phyloP scores from a whole-genome alignment of 2,888 invertebrate species.

The Cristatella mucedo region DNA sequence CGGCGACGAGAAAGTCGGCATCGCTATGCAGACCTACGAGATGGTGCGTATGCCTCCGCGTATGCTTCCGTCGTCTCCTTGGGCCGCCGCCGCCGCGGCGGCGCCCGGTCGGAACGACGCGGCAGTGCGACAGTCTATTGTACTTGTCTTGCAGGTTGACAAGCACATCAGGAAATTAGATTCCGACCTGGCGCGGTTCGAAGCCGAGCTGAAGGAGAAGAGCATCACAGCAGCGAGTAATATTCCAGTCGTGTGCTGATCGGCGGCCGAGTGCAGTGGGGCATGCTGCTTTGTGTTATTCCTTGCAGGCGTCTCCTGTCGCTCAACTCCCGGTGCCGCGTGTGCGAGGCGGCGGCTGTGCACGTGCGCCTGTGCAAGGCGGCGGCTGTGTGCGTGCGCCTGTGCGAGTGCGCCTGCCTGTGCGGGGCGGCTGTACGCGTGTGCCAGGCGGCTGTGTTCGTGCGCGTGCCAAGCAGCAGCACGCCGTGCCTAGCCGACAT shows the following conservation, averaged over 20 bases:
- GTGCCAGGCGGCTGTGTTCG: too few species aligned
- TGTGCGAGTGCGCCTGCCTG: too few species aligned
- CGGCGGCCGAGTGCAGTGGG: too few species aligned
- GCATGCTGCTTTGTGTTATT: background rate
- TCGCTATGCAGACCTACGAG: constrained; percentile 95
- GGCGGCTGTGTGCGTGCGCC: too few species aligned
- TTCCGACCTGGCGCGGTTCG: constrained; percentile 86
- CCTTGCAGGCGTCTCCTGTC: too few species aligned
- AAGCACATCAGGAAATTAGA: constrained; percentile 89
- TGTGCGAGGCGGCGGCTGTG: too few species aligned
- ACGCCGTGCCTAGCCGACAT: too few species aligned
- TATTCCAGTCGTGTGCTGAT: too few species aligned
- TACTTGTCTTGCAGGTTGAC: constrained; percentile 53
- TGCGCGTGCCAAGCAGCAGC: too few species aligned
- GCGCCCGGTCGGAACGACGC: background rate
- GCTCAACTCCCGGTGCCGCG: too few species aligned
- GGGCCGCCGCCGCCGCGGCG: background rate
- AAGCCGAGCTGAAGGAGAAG: constrained; percentile 89
- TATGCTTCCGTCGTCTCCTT: background rate
- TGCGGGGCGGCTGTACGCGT: too few species aligned
- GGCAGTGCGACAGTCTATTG: background rate
- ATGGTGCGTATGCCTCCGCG: constrained; percentile 46
- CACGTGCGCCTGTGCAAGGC: too few species aligned
- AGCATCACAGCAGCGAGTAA: constrained; percentile 53
- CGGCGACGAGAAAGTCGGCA: constrained; percentile 87